Evolutionary conservation across 2,888 invertebrate species (phyloP).

Genomic region (Aelia acuminata): DNA sequence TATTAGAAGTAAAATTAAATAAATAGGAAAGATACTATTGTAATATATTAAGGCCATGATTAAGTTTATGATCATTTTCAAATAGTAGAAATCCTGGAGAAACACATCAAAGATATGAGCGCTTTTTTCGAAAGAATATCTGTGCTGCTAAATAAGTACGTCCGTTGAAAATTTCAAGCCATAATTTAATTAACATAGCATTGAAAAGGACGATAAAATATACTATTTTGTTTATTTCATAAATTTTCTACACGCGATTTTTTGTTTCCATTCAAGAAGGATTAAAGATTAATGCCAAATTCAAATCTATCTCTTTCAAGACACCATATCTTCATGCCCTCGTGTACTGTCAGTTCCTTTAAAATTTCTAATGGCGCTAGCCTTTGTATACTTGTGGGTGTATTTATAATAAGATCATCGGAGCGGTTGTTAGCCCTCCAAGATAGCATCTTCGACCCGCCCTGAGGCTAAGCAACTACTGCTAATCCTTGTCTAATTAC

Average conservation of each 20-base stretch:
- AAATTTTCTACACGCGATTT: neutral
- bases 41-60: no score
- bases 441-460: constrained; percentile 16
- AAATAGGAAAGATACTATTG: no score
- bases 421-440: neutral
- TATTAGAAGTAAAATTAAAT: no score
- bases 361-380: neutral
- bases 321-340: neutral
- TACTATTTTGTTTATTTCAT: neutral
- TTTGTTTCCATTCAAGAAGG: neutral
- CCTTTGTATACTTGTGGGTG: neutral
- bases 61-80: no score
- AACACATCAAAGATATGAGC: no score
- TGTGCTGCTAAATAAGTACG: no score
- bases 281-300: neutral
- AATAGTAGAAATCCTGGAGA: no score
- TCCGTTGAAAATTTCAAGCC: no score
- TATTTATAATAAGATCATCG: constrained; percentile 13
- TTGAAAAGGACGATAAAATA: no score
- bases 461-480: neutral
- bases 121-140: no score
- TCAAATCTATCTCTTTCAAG: neutral
- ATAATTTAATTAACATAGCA: no score
- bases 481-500: constrained; percentile 45
- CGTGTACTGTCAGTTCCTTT: neutral